Evolutionary conservation across 1,140 invertebrate genomes (phyloP), one percentile per base, ranked within the genome.

Genomic region (Polyergus mexicanus): DNA sequence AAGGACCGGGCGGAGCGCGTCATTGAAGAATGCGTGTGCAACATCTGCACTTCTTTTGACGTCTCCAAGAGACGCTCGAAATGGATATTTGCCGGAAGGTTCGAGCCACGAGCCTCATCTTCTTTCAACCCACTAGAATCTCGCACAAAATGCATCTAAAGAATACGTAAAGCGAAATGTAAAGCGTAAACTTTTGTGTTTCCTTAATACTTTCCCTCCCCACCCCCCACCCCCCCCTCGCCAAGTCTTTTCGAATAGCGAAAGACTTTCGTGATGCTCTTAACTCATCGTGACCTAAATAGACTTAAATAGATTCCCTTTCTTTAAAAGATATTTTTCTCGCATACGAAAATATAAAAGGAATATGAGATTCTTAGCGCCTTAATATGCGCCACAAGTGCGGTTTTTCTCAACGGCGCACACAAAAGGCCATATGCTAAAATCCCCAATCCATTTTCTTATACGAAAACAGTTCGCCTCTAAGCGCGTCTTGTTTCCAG

Each of bases 21-120:
- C 65, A 83, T 38, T 63, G 47, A 72, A 58, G 71, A 76, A 84
- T 80, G 87, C 83, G 38, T 71, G 62, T 51, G 71, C 84, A 81
- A 81, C 87, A 88, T 88, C 87, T 89, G 88, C 87, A 71, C 78
- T 86, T 86, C 88, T 88, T 88, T 80, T 84, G 41, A 78, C 90
- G 69, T 88, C 78, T 63, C 86, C 86, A 86, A 93, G 86, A 91
- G 86, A 91, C 87, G 86, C 44, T 60, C 54, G 68, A 74, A 83
- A 47, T 71, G 78, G 28, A 74, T 83, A 83, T 74, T 68, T 83
- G 78, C 68, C 78, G 78, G 78, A 83, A 83, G 78, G 44, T 32
- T 54, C 62, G 60, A 16, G 44, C 63, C 63, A 80, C 63, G 76
- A 78, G 76, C n/a, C 62, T 63, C 66, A 7, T 7, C 44, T 38